A percentile compares a stretch with the other conserved stretches of the same genome.
Evolutionary conservation across 2,113 vertebrate genomes (phyloP).

Genomic region (Helogale parvula): DNA sequence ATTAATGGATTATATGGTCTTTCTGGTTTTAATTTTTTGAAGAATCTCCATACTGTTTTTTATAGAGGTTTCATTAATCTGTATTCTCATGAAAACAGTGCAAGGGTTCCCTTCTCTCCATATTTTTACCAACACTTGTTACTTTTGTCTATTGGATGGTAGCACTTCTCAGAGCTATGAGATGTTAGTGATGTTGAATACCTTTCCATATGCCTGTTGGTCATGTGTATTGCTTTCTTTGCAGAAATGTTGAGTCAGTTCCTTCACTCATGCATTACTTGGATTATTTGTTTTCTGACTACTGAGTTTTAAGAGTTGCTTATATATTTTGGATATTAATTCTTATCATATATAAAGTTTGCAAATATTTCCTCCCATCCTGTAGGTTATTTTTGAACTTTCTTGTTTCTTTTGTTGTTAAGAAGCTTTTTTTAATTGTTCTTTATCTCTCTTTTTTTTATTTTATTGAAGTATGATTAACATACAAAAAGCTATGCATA

Average conservation of each 20-base stretch:
- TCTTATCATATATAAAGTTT: neutral
- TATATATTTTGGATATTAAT: neutral
- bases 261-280: slow-evolving; percentile 4
- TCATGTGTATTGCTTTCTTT: neutral
- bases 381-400: neutral
- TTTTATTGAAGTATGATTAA: neutral
- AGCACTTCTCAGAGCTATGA: neutral
- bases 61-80: neutral
- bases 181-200: neutral
- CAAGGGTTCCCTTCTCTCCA: neutral
- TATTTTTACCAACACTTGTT: neutral
- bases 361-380: neutral
- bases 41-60: neutral
- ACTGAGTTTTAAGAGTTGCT: neutral
- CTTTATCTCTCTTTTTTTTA: neutral
- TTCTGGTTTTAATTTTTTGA: neutral
- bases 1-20: neutral
- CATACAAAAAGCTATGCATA: neutral
- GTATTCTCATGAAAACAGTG: neutral
- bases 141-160: neutral
- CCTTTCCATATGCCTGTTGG: neutral
- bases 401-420: neutral
- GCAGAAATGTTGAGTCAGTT: neutral
- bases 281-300: neutral
- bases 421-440: neutral